These are phyloP conservation scores for Drosophila rubida DNA, from an alignment of 2,888 invertebrate species.

Conservation along the genomic window DNA sequence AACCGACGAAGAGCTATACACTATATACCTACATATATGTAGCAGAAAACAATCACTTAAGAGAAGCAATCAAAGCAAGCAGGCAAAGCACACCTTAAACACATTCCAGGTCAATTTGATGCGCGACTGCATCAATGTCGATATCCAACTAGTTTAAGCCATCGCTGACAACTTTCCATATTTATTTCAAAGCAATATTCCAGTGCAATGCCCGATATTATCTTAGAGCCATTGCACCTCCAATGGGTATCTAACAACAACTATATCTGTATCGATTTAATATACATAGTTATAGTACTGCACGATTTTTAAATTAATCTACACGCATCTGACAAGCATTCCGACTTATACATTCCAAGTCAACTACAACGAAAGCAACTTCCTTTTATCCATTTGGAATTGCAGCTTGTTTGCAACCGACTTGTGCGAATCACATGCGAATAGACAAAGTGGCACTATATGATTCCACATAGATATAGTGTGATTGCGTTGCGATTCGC, in stretches of 20 bases:
- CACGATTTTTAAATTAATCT: constrained; percentile 43
- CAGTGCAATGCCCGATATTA: constrained; percentile 15
- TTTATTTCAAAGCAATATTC: constrained; percentile 3
- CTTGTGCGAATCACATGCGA: too few species aligned
- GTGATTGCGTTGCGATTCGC: neutral
- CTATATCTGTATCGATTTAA: neutral
- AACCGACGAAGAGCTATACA: neutral
- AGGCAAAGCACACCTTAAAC: constrained; percentile 2
- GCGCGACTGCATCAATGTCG: neutral
- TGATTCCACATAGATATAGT: neutral
- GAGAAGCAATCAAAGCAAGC: constrained; percentile 15
- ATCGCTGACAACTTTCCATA: constrained; percentile 11
- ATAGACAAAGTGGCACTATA: too few species aligned
- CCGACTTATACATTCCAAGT: neutral
- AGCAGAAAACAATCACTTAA: constrained; percentile 15
- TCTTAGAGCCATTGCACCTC: neutral
- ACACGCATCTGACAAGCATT: neutral
- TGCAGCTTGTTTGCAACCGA: neutral
- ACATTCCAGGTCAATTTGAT: constrained; percentile 38
- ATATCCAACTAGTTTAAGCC: neutral
- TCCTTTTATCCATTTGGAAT: neutral
- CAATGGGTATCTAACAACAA: too few species aligned
- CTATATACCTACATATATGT: neutral
- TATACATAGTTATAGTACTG: constrained; percentile 18
- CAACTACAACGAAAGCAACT: neutral